Evolutionary conservation across 2,113 vertebrate genomes (phyloP), one percentile per base, ranked within the genome.

Genomic region (Misgurnus anguillicaudatus): DNA sequence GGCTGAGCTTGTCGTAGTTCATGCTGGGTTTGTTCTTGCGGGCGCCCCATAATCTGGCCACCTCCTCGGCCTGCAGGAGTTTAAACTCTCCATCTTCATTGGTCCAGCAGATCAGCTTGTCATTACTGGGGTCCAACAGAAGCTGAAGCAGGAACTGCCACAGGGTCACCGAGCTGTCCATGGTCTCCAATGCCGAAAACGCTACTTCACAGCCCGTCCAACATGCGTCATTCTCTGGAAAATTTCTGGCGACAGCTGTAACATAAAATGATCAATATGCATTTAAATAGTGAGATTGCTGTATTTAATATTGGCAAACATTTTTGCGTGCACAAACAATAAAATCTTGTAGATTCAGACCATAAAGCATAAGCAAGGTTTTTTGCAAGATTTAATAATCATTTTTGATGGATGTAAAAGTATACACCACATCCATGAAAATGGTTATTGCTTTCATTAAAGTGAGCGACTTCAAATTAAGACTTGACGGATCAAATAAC

Each of bases 131-230:
- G 84, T 99, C 96, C 89, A 97, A 90, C 4, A 99, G 93, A 81
- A 99, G 96, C 88, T 98, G 96, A 78, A 99, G 95, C 79, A 99
- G 95, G 90, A 99, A 99, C 95, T 99, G 97, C 97, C 97, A 99
- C 89, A 99, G 90, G 76, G 97, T 99, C 89, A 99, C 95, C 78
- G 97, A 95, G 92, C 94, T 98, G 94, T 99, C 97, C 97, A 99
- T 99, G 93, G 85, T 86, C 78, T 84, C 88, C 86, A 92, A 94
- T 95, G 79, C 1, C 72, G 58, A 24, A 31, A n/a, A 45, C 0
- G 16, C 39, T n/a, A 10, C 9, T 24, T 55, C 31, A 55, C 68
- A 71, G 68, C 4, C 57, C 31, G 19, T 7, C 13, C 7, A 8
- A 31, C 21, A 42, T 19, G 39, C 57, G 55, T 16, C 71, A 74